Evolutionary conservation across 2,113 vertebrate genomes (phyloP).

Genomic region (Ovis aries): DNA sequence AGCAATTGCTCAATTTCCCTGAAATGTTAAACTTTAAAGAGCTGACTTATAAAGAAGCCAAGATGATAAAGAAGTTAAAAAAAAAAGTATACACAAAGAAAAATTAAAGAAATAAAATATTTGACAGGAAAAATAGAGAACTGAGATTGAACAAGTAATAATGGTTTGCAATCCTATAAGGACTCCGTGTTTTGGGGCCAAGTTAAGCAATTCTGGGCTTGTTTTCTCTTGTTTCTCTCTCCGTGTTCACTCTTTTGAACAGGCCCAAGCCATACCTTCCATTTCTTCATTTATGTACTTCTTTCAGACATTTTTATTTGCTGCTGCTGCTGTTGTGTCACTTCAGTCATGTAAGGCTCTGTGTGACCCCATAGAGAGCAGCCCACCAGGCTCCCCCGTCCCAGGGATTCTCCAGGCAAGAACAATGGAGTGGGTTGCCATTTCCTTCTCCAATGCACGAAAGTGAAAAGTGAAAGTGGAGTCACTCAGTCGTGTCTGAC

Average conservation of each 20-base stretch:
- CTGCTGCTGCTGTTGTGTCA: too few relatives aligned
- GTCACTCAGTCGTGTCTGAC: too few relatives aligned
- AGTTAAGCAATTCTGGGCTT: not conserved
- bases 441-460: too few relatives aligned
- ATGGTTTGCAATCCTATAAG: not conserved
- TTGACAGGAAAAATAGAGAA: not conserved
- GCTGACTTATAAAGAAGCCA: not conserved
- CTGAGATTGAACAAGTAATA: not conserved
- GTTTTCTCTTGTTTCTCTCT: not conserved
- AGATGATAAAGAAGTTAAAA: not conserved
- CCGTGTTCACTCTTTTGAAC: not conserved
- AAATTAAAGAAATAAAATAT: not conserved
- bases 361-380: too few relatives aligned
- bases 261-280: not conserved
- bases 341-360: fast-evolving
- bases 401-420: too few relatives aligned
- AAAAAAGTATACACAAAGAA: not conserved
- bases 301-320: not conserved
- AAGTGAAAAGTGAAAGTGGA: too few relatives aligned
- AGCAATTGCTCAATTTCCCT: not conserved
- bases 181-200: not conserved
- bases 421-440: too few relatives aligned
- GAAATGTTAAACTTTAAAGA: slow-evolving; percentile 16
- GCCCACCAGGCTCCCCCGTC: too few relatives aligned
- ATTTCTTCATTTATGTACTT: not conserved